Percentiles rank a stretch among this genome's conserved stretches.
Evolutionary conservation across 2,113 vertebrate species (phyloP).

Genomic region (Pao palembangensis): DNA sequence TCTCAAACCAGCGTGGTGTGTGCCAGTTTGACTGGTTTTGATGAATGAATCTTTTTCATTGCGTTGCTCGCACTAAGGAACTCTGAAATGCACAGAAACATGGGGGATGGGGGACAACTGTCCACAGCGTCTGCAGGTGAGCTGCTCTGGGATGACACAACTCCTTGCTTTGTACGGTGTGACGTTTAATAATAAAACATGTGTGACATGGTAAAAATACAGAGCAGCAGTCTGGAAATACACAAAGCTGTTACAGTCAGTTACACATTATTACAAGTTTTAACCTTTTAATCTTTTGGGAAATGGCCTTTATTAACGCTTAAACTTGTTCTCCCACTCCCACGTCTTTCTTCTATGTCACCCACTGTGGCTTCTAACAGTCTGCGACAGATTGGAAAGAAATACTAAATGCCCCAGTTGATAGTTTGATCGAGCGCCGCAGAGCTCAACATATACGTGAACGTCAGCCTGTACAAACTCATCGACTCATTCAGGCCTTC

Average conservation of each 20-base stretch:
- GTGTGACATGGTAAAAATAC: slow-evolving; percentile 19
- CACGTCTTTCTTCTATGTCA: slow-evolving; percentile 17
- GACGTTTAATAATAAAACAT: slow-evolving; percentile 36
- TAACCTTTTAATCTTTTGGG: neutral
- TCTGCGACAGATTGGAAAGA: slow-evolving; percentile 32
- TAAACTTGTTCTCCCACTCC: neutral
- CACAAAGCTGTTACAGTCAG: slow-evolving; percentile 23
- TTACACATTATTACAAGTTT: slow-evolving; percentile 15
- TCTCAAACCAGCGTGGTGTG: slow-evolving; percentile 17
- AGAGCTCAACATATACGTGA: slow-evolving; percentile 37
- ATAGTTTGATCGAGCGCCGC: slow-evolving; percentile 32
- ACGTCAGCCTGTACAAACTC: slow-evolving; percentile 43
- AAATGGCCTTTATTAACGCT: too few species aligned
- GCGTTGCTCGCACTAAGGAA: neutral
- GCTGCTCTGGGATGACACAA: slow-evolving; percentile 19
- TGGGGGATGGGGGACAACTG: too few species aligned
- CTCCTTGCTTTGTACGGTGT: slow-evolving; percentile 39
- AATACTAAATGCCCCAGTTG: slow-evolving; percentile 33
- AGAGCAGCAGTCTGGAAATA: slow-evolving; percentile 17
- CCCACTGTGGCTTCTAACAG: slow-evolving; percentile 16
- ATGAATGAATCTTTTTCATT: slow-evolving; percentile 53
- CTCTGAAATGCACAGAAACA: too few species aligned
- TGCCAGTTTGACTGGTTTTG: slow-evolving; percentile 27
- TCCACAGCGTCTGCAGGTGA: neutral
- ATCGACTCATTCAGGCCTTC: slow-evolving; percentile 18